Evolutionary conservation across 2,113 vertebrate genomes (phyloP).

Genomic region (Mesocricetus auratus): DNA sequence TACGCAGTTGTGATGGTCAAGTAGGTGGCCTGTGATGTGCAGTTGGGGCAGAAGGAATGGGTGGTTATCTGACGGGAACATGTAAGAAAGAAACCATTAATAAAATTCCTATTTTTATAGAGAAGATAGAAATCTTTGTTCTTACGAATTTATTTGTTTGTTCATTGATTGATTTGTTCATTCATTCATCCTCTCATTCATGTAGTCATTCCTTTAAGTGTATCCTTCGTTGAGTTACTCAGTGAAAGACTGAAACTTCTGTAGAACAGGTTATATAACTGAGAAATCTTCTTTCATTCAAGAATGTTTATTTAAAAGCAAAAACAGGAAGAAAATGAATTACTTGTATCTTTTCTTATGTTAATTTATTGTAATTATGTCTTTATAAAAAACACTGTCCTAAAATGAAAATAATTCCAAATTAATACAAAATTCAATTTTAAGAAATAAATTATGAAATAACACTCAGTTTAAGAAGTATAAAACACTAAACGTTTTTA

Average conservation of each 20-base stretch:
- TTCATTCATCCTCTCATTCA: not conserved
- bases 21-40: not conserved
- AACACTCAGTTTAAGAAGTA: not conserved
- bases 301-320: not conserved
- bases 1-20: not conserved
- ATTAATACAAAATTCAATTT: slow-evolving; percentile 2
- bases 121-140: not conserved
- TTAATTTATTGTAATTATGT: not conserved
- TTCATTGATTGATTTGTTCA: not conserved
- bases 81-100: not conserved
- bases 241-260: not conserved
- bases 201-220: not conserved
- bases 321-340: not conserved
- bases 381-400: not conserved
- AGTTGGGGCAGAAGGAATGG: not conserved
- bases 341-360: not conserved
- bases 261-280: not conserved
- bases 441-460: not conserved
- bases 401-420: not conserved
- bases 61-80: not conserved
- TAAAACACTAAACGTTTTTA: not conserved
- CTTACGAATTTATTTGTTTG: not conserved
- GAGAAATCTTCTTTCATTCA: not conserved
- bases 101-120: not conserved
- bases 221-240: not conserved